Conservation (phyloP, 1,140 invertebrate species). For the Cydia pomonella region DNA sequence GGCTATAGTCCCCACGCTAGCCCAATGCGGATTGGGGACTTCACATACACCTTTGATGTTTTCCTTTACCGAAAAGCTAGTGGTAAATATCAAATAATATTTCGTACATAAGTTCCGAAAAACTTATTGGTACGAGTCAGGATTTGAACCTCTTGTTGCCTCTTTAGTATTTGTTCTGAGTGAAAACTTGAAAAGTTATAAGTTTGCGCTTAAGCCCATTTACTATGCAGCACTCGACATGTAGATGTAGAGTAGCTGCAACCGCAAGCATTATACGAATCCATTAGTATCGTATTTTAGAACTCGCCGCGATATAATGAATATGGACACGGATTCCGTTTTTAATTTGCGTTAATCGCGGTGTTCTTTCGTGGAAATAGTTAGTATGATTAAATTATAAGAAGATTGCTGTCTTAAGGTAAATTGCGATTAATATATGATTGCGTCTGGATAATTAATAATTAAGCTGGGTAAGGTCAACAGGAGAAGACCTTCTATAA, state of each 20-base stretch:
- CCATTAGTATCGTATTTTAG: slow-evolving; percentile 51
- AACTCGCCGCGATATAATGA: slow-evolving; percentile 46
- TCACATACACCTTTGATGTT: too few species aligned
- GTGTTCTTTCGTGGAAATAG: not conserved
- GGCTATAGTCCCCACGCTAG: too few species aligned
- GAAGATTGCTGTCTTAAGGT: not conserved
- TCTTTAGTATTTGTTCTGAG: too few species aligned
- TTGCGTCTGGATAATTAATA: not conserved
- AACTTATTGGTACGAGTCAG: too few species aligned
- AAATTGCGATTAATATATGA: not conserved
- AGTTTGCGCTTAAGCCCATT: not conserved
- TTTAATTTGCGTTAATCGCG: slow-evolving; percentile 31
- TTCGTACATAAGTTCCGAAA: too few species aligned
- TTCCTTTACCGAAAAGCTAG: too few species aligned
- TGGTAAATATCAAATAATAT: too few species aligned
- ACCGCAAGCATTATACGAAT: slow-evolving; percentile 59
- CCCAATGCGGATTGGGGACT: too few species aligned
- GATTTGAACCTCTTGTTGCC: too few species aligned
- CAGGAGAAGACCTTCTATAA: too few species aligned
- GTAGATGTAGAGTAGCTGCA: slow-evolving; percentile 60
- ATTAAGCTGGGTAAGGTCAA: too few species aligned
- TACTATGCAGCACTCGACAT: slow-evolving; percentile 38
- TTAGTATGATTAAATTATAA: not conserved
- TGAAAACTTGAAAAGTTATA: not conserved
- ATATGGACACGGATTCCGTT: slow-evolving; percentile 41